Evolutionary conservation across 2,797 vertebrate genomes (phyloP), one percentile per base, ranked within the genome.

Genomic region (Cichlasoma orientale): DNA sequence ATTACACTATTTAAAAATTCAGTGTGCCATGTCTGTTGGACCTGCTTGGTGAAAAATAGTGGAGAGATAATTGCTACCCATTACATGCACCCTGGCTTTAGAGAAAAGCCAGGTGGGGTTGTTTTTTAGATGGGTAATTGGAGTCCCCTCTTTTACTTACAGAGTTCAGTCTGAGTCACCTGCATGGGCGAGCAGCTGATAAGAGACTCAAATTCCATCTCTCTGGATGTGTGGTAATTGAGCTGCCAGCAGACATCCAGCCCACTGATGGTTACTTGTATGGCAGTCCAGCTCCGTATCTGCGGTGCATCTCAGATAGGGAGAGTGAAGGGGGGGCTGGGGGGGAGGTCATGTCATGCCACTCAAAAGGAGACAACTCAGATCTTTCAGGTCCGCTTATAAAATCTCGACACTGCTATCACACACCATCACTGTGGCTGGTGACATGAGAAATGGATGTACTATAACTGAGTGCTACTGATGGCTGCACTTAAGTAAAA

Each of bases 111-210:
- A 72, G 81, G 61, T 73, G 82, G 55, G 73, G 71, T 88, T 90
- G 85, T 85, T 89, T 92, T 90, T 88, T 72, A 80, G 53, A 69
- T 33, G 63, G 83, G 87, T 91, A 92, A 93, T 92, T 92, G 87
- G 61, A 88, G 79, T 71, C 76, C 75, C 69, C 63, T 70, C 72
- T 82, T 79, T 73, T 41, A 54, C 74, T 83, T 76, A 69, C 71
- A 82, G 85, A 80, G 86, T 84, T 90, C 83, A 83, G 53, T 73
- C 14, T 54, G 82, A 89, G 85, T 93, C 92, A 79, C 82, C 86
- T 89, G 87, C 85, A 91, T 83, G 83, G 86, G 76, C 23, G 76
- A 88, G 75, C 86, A 74, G 78, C 89, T 83, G 91, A 92, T 85
- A 82, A 87, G 78, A 68, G 72, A 80, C 82, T 85, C 69, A 69